Base-by-base conservation (phyloP, 1,140 invertebrate genomes). In the Drosophila seguyi region DNA sequence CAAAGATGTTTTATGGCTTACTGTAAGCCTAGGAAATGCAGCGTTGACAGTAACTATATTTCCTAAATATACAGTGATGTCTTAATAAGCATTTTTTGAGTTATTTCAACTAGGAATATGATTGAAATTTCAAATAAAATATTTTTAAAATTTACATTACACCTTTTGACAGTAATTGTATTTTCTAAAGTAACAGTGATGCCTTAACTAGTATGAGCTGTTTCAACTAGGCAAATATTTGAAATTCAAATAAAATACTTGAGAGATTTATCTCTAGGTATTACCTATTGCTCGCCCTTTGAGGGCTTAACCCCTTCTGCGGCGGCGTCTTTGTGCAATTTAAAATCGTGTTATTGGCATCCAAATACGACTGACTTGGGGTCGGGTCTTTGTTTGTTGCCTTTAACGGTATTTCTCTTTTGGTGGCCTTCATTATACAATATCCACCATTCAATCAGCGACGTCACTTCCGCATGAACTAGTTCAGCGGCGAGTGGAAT, bases 401-500 rank as follows among this genome's bases (percentile, higher is more conserved):
- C 11, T 58, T 68, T 63, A 58, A 58, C 75, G 57, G 75, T 80
- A 7, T 71, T 52, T 55, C 55, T 50, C 41, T 75, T 65, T 59
- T 48, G 60, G 14, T 47, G 82, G 65, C 75, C 67, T 56, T 79
- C 53, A 82, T 82, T 82, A 78, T 61, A 82, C 62, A 73, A 75
- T 75, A 72, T 72, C 42, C 68, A 71, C 56, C 55, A 50, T 31
- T 66, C 63, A 61, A 55, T 62, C 56, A 29, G 68, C 75, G 50
- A 56, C 63, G 56, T 85, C 82, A 82, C 81, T 88, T 87, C 84
- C 84, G 84, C 58, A 74, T 72, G 66, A 83, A 79, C 79, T 75
- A 76, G 84, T 86, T 87, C 36, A 38, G 42, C 18, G 39, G 55
- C 11, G 34, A 76, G 18, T 68, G 68, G 61, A 44, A 18, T 56